Base-by-base conservation (phyloP, 2,113 vertebrate species). In the Ginglymostoma cirratum region DNA sequence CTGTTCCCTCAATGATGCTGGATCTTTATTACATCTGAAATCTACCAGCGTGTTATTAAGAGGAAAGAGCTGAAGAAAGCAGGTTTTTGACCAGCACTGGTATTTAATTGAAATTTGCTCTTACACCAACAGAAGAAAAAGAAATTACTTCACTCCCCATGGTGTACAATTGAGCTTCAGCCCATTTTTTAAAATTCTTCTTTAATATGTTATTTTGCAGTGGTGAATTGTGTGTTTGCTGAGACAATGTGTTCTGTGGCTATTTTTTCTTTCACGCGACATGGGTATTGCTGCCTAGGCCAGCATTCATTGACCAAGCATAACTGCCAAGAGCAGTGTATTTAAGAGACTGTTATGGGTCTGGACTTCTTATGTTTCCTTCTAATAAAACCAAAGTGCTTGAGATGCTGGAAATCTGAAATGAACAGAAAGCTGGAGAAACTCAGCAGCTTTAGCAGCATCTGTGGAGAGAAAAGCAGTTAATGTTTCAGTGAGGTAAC, bases 21-120 rank as follows among this genome's bases (percentile, higher is more conserved):
- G 45, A 52, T 27, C 80, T 87, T 87, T 86, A 86, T 52, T 87
- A 87, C 45, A 6, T 87, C 45, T 24, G 85, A 14, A 87, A 45
- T 87, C 23, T 52, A 30, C 85, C 45, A 27, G 85, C 45, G 52
- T 52, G 85, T 87, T 87, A 87, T 87, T 87, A 48, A 52, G 85
- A 87, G 48, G 48, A 87, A 52, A 87, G 24, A 24, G 48, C 85
- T 87, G 85, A 87, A 87, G 21, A 38, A 87, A 52, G 85, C 85
- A 87, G 10, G 42, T 52, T 87, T 87, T 87, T 10, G 48, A 87
- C 85, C 21, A 87, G 19, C 12, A 14, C 45, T 30, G 85, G 21
- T 24, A 87, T 87, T 87, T 52, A 87, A 87, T 87, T 52, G 85
- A 87, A 87, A 87, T 87, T 87, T 87, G 85, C 45, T 52, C 23